These are phyloP conservation scores for Netelia virgata DNA, from an alignment of 2,888 invertebrate genomes.

Conservation along the genomic window DNA sequence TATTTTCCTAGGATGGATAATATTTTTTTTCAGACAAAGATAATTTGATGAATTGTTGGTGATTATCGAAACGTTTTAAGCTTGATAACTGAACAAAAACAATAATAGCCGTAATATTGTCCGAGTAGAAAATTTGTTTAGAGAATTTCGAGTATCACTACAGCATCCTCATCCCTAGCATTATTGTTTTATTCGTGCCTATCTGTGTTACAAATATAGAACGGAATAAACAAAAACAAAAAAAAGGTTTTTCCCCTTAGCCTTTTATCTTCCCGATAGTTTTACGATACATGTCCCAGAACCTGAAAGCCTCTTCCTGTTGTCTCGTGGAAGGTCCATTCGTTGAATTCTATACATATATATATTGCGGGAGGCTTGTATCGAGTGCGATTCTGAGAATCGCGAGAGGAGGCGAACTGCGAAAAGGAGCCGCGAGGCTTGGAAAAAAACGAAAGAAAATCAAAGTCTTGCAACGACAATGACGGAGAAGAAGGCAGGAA, in stretches of 20 bases:
- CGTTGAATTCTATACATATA: slow-evolving; percentile 11
- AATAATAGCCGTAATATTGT: neutral
- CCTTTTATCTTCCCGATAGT: slow-evolving; percentile 40
- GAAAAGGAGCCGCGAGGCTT: slow-evolving; percentile 71
- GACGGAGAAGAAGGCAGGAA: slow-evolving; percentile 25
- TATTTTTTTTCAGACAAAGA: neutral
- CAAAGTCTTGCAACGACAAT: slow-evolving; percentile 67
- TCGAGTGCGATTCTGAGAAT: slow-evolving; percentile 62
- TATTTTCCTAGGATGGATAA: neutral
- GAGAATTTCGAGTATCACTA: neutral
- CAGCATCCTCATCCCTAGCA: neutral
- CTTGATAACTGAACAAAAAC: neutral
- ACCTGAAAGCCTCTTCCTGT: slow-evolving; percentile 83
- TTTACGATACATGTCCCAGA: slow-evolving; percentile 44
- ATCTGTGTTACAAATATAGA: neutral
- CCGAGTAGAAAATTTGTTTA: neutral
- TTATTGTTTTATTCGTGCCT: neutral
- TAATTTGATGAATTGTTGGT: neutral
- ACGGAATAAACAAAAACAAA: slow-evolving; percentile 46
- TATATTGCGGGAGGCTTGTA: slow-evolving; percentile 22
- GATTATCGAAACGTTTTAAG: neutral
- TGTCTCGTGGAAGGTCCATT: slow-evolving; percentile 76
- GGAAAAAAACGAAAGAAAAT: slow-evolving; percentile 63
- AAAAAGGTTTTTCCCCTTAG: slow-evolving; percentile 42
- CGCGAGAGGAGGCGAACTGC: slow-evolving; percentile 21